Base-by-base conservation (phyloP, 2,797 vertebrate species). In the Echeneis naucrates region DNA sequence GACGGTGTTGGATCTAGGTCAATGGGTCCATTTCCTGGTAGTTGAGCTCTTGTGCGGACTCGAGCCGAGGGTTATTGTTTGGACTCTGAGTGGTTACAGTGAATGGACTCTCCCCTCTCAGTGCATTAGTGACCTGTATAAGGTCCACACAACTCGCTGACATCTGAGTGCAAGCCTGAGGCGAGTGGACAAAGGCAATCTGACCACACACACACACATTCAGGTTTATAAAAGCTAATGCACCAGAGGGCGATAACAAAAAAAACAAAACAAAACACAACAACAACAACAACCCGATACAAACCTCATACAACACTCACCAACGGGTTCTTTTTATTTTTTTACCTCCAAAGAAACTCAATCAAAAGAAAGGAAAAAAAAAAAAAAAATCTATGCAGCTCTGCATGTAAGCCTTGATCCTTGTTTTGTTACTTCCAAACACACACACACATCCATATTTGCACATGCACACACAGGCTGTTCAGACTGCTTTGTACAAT, bases 71-170 rank as follows among this genome's bases (percentile, higher is more conserved):
- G 83, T 88, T 77, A 82, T 84, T 88, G 80, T 90, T 81, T 68
- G 74, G 73, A 35, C 68, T 80, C 66, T 80, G 77, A 91, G 83
- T 87, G 75, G 72, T 55, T 57, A 30, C 53, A 35, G 44, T 89
- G 86, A 90, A 88, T 85, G 59, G 77, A 88, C 72, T 21, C 56
- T 71, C 67, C 55, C 32, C 73, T 79, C 65, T 77, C 68, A 37
- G 72, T 82, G 81, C 90, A 92, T 92, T 92, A 92, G 91, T 85
- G 91, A 88, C 91, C 90, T 91, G 89, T 75, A 82, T 83, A 75
- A 80, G 85, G 89, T 82, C 85, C 86, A 77, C 86, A 86, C 47
- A 82, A 91, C 80, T 81, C 74, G 27, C 80, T 79, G 81, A 86
- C 86, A 85, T 90, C 86, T 84, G 85, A 92, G 87, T 90, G 89